Evolutionary conservation across 2,888 invertebrate genomes (phyloP).

Genomic region (Agrochola lota): DNA sequence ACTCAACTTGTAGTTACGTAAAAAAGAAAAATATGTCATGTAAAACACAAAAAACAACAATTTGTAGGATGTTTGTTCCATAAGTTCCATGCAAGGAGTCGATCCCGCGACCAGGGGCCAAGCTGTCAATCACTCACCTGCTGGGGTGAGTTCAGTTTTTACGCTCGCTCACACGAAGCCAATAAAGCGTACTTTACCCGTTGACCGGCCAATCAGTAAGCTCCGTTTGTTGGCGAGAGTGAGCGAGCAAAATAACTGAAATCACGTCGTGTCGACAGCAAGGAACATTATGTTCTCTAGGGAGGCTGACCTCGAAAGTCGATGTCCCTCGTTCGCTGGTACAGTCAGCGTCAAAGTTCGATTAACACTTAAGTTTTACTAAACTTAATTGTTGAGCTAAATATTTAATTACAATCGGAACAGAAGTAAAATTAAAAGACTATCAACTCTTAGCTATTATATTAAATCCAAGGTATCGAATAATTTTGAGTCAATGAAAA

Average conservation of each 20-base stretch:
- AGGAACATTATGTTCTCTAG: no score
- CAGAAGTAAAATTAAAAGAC: no score
- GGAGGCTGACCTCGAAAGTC: no score
- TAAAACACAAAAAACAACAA: background rate
- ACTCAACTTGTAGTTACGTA: no score
- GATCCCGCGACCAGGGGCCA: background rate
- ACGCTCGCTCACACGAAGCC: background rate
- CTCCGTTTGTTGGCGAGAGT: background rate
- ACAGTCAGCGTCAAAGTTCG: no score
- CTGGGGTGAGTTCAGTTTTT: constrained; percentile 15
- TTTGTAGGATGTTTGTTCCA: constrained; percentile 1
- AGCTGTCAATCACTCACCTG: background rate
- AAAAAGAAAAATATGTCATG: no score
- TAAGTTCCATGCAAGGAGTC: background rate
- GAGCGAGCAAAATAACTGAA: constrained; percentile 7
- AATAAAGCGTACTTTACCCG: background rate
- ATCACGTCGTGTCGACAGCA: background rate
- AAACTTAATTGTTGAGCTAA: no score
- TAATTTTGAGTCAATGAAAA: background rate
- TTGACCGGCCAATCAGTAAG: constrained; percentile 19
- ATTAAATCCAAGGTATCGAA: no score
- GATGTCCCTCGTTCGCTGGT: background rate
- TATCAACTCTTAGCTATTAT: no score
- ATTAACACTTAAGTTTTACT: no score
- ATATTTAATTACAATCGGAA: no score